A percentile compares a stretch with the other conserved stretches of the same genome.
Evolutionary conservation across 2,888 invertebrate species (phyloP).

Genomic region (Lumbricus terrestris): DNA sequence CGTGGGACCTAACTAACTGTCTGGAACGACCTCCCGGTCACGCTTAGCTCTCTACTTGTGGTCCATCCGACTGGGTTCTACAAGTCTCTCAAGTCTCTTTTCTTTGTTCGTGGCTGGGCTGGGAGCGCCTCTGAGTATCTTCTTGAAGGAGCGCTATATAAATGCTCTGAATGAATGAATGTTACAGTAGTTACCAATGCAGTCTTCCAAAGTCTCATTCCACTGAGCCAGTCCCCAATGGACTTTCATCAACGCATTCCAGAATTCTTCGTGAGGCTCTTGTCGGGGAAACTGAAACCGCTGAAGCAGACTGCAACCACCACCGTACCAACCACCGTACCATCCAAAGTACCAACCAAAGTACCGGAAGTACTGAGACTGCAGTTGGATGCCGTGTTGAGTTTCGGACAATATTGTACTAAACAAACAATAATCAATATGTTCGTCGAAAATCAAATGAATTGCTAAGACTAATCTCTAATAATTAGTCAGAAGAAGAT

Average conservation of each 20-base stretch:
- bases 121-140: no score
- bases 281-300: not conserved
- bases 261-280: not conserved
- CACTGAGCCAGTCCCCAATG: not conserved
- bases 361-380: not conserved
- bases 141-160: no score
- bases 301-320: not conserved
- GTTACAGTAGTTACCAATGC: not conserved
- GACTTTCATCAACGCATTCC: not conserved
- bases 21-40: no score
- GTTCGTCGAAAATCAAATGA: not conserved
- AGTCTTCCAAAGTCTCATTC: not conserved
- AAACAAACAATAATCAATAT: not conserved
- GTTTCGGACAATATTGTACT: slow-evolving; percentile 6
- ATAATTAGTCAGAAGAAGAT: fast-evolving
- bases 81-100: no score
- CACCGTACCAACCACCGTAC: not conserved
- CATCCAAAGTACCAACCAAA: not conserved
- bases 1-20: no score
- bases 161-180: no score
- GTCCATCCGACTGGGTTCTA: no score
- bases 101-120: no score
- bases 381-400: not conserved
- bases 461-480: not conserved
- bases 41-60: no score